Evolutionary conservation across 2,113 vertebrate genomes (phyloP), one percentile per base, ranked within the genome.

Genomic region (Siphamia tubifer): DNA sequence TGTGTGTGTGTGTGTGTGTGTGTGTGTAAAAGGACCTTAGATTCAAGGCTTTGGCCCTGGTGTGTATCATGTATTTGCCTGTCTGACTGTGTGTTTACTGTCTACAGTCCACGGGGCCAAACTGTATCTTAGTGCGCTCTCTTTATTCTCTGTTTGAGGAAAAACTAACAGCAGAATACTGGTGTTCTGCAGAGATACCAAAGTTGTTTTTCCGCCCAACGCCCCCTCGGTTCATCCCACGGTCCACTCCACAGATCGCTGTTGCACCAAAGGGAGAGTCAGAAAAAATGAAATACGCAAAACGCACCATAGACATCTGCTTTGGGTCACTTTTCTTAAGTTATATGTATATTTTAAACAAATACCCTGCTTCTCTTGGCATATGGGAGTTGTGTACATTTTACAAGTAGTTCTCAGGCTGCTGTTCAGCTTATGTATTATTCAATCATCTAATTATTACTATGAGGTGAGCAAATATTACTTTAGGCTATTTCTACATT

Each of bases 161-260:
- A 48, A 75, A 67, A 56, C 64, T 16, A 44, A 54, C 70, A 49
- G 51, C n/a, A n/a, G n/a, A n/a, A n/a, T n/a, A n/a, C n/a, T 1
- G 34, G 58, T 23, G 57, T 34, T 61, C 54, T 63, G 62, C 60
- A 43, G 43, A 74, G 38, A 71, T 32, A 34, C 68, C 64, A 57
- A n/a, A 36, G 52, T 54, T 84, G 58, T 80, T 87, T 74, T 78
- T 60, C 76, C 61, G 56, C 77, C 56, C 52, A 56, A 68, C 81
- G 60, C 81, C 83, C 71, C 74, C 81, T 77, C 83, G 81, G 35
- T 68, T 77, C 74, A 84, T 77, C 79, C 64, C 2, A 3, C 68
- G 72, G 81, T 85, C 81, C 65, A 57, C 62, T 66, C 44, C 28
- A 20, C 74, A 74, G 66, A 62, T 51, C 61, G 75, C 54, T 43